Evolutionary conservation across 2,797 vertebrate genomes (phyloP).

Genomic region (Telmatherina bonti): DNA sequence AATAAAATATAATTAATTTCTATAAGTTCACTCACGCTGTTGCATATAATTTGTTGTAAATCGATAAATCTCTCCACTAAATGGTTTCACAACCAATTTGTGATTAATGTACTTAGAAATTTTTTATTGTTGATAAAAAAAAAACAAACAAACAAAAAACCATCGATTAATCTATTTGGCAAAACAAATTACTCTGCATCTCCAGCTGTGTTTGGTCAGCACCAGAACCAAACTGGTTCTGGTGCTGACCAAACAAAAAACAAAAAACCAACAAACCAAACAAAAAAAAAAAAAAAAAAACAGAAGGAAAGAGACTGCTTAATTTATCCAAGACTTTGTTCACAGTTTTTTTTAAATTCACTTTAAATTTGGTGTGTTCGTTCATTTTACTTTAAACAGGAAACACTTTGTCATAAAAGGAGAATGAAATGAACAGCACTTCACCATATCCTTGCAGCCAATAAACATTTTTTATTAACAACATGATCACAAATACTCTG

Average conservation of each 20-base stretch:
- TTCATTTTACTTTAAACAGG: slow-evolving; percentile 72
- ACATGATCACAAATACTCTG: slow-evolving; percentile 94
- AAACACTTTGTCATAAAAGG: slow-evolving; percentile 84
- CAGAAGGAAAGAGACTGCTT: slow-evolving; percentile 57
- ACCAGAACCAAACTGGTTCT: too few species aligned
- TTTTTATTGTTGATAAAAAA: not conserved
- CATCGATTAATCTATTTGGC: not conserved
- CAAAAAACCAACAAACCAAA: slow-evolving; percentile 18
- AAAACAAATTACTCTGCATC: not conserved
- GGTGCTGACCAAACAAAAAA: slow-evolving; percentile 21
- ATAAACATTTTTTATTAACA: slow-evolving; percentile 95
- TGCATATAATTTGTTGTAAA: too few species aligned
- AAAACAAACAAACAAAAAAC: too few species aligned
- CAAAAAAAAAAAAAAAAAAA: slow-evolving; percentile 11
- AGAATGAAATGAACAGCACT: slow-evolving; percentile 82
- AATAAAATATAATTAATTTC: not conserved
- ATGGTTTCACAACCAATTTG: too few species aligned
- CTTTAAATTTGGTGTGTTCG: slow-evolving; percentile 71
- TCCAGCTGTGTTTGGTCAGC: slow-evolving; percentile 30
- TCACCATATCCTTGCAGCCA: slow-evolving; percentile 87
- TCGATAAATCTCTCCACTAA: too few species aligned
- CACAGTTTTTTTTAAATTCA: slow-evolving; percentile 85
- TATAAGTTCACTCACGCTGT: too few species aligned
- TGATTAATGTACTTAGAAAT: too few species aligned
- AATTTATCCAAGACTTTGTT: slow-evolving; percentile 79